phyloP scores from a whole-genome alignment of 2,797 vertebrate genomes.

The Acanthurus lineatus region DNA sequence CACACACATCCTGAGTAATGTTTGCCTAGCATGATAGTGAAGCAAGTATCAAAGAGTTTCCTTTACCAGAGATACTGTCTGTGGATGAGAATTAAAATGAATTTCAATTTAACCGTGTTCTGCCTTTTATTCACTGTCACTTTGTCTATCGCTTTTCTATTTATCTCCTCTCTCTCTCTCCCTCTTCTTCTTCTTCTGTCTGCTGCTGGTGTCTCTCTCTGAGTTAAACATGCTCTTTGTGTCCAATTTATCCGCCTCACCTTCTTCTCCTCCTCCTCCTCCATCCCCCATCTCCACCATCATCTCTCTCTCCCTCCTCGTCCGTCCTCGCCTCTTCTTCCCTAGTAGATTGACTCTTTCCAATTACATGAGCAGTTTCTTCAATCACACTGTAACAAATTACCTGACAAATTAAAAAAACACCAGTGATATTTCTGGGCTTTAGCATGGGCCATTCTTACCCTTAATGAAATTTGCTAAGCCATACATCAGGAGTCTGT shows the following conservation, averaged over 20 bases:
- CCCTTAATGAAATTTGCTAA: constrained; percentile 83
- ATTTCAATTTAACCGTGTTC: constrained; percentile 12
- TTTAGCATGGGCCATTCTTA: constrained; percentile 72
- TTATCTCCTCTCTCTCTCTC: constrained; percentile 23
- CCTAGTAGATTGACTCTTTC: constrained; percentile 80
- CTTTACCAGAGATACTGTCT: constrained; percentile 22
- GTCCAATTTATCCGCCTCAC: constrained; percentile 57
- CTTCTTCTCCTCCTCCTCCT: constrained; percentile 4
- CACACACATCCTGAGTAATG: constrained; percentile 12
- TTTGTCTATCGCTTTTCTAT: constrained; percentile 46
- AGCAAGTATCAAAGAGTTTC: constrained; percentile 33
- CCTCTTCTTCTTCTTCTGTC: background rate
- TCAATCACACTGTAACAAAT: constrained; percentile 84
- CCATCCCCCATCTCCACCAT: constrained; percentile 35
- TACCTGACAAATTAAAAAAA: constrained; percentile 86
- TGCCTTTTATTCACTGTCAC: constrained; percentile 44
- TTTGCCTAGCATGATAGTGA: constrained; percentile 23
- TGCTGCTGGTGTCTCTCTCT: constrained; percentile 39
- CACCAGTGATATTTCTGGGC: constrained; percentile 78
- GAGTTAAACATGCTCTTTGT: constrained; percentile 44
- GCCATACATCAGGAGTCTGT: constrained; percentile 78
- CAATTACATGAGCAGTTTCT: constrained; percentile 83
- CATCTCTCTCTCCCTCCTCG: constrained; percentile 32
- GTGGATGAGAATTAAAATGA: constrained; percentile 38
- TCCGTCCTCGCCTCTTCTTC: constrained; percentile 58